Evolutionary conservation across 2,888 invertebrate genomes (phyloP).

Genomic region (Axea sp.): DNA sequence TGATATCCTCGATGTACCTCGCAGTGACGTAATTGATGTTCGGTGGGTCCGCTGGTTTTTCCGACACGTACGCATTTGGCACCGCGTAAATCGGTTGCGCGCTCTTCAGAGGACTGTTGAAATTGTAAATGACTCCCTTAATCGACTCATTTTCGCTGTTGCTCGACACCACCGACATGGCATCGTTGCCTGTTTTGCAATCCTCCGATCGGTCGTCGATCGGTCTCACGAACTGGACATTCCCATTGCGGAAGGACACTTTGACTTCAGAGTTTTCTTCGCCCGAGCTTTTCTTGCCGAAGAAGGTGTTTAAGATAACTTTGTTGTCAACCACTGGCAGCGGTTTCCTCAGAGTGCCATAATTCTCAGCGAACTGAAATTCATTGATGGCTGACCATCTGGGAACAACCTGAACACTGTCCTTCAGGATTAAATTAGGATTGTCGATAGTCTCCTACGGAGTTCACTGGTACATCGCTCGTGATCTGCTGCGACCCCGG

Average conservation of each 20-base stretch:
- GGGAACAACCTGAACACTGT: constrained; percentile 67
- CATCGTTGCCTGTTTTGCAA: neutral
- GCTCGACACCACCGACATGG: too few relatives aligned
- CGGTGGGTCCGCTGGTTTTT: too few relatives aligned
- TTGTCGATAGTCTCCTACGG: constrained; percentile 72
- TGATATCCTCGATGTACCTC: constrained; percentile 75
- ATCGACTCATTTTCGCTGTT: neutral
- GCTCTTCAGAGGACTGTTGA: neutral
- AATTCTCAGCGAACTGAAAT: constrained; percentile 70
- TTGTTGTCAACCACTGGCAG: constrained; percentile 39
- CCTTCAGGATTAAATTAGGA: constrained; percentile 57
- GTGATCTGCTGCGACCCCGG: constrained; percentile 78
- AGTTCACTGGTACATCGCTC: constrained; percentile 74
- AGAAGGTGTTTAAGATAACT: constrained; percentile 71
- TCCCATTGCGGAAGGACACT: constrained; percentile 18
- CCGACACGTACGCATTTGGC: constrained; percentile 63
- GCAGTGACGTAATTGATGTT: constrained; percentile 75
- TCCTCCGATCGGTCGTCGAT: too few relatives aligned
- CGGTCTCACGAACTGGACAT: constrained; percentile 31
- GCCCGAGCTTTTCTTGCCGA: constrained; percentile 59
- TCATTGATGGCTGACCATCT: constrained; percentile 70
- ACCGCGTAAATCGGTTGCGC: constrained; percentile 73
- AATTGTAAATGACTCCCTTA: too few relatives aligned
- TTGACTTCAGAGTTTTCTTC: neutral
- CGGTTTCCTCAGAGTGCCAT: constrained; percentile 69